Evolutionary conservation across 2,888 invertebrate species (phyloP).

Genomic region (Chrysolina haemoptera): DNA sequence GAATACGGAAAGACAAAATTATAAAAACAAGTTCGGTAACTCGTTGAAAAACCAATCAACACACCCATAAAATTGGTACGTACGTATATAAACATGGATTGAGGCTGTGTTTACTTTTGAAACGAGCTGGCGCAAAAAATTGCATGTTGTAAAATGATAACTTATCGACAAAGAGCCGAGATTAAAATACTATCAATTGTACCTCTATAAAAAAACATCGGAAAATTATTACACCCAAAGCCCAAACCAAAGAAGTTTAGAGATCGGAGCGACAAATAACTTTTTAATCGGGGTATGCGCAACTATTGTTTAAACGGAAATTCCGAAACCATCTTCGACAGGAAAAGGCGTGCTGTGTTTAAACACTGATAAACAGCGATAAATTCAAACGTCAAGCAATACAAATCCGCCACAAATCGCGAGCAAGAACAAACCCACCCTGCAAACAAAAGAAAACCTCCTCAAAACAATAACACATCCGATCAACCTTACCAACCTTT

Average conservation of each 20-base stretch:
- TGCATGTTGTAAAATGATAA: slow-evolving; percentile 9
- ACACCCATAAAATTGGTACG: not conserved
- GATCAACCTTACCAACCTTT: slow-evolving; percentile 49
- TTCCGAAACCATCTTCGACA: slow-evolving; percentile 45
- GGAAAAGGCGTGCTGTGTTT: slow-evolving; percentile 47
- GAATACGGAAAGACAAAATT: not conserved
- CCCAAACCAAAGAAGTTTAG: not conserved
- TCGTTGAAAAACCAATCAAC: slow-evolving; percentile 3
- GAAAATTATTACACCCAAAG: not conserved
- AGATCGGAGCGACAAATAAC: not conserved
- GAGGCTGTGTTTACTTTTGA: slow-evolving; percentile 12
- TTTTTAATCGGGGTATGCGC: not conserved
- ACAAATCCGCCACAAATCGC: slow-evolving; percentile 18
- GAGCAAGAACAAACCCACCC: slow-evolving; percentile 8
- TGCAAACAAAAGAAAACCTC: slow-evolving; percentile 32
- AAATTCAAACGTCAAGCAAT: slow-evolving; percentile 5
- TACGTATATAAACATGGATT: not conserved
- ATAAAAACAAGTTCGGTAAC: not conserved
- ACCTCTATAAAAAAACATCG: not conserved
- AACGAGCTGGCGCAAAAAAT: not conserved
- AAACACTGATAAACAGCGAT: slow-evolving; percentile 40
- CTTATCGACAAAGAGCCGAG: not conserved
- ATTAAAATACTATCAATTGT: not conserved
- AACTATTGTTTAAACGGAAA: slow-evolving; percentile 43
- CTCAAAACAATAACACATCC: slow-evolving; percentile 31